Percentiles rank a stretch among this genome's conserved stretches.
Conservation (phyloP, 2,888 invertebrate genomes). For the Spisula solida region DNA sequence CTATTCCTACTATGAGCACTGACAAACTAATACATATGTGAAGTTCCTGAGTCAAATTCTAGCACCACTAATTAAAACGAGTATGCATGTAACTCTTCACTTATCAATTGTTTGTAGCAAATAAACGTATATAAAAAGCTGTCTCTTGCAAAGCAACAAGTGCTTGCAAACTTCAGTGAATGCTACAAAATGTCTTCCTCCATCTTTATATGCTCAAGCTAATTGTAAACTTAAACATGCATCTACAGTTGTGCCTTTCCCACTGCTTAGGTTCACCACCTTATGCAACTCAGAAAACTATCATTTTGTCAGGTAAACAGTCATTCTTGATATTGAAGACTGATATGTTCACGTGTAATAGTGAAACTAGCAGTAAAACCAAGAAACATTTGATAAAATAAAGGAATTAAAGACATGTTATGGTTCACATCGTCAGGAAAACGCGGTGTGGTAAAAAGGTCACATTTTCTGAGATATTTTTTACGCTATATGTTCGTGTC, state of each 20-base stretch:
- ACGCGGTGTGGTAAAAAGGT: slow-evolving; percentile 64
- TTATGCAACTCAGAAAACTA: neutral
- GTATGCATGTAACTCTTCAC: neutral
- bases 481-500: neutral
- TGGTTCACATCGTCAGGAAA: slow-evolving; percentile 49
- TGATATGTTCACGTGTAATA: neutral
- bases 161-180: slow-evolving; percentile 59
- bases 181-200: slow-evolving; percentile 72
- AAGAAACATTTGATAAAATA: slow-evolving; percentile 16
- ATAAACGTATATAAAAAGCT: neutral
- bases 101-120: neutral
- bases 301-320: neutral
- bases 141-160: slow-evolving; percentile 64
- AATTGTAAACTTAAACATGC: slow-evolving; percentile 16
- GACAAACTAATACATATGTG: slow-evolving; percentile 22
- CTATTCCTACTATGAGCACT: slow-evolving; percentile 13
- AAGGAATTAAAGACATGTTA: slow-evolving; percentile 35
- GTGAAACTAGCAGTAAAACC: neutral
- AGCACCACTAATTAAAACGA: slow-evolving; percentile 3
- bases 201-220: slow-evolving; percentile 48
- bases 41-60: slow-evolving; percentile 13
- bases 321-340: slow-evolving; percentile 1
- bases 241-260: neutral
- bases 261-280: neutral
- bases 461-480: slow-evolving; percentile 53